Evolutionary conservation across 2,113 vertebrate species (phyloP), one percentile per base, ranked within the genome.

Genomic region (Leptobrachium ailaonicum): DNA sequence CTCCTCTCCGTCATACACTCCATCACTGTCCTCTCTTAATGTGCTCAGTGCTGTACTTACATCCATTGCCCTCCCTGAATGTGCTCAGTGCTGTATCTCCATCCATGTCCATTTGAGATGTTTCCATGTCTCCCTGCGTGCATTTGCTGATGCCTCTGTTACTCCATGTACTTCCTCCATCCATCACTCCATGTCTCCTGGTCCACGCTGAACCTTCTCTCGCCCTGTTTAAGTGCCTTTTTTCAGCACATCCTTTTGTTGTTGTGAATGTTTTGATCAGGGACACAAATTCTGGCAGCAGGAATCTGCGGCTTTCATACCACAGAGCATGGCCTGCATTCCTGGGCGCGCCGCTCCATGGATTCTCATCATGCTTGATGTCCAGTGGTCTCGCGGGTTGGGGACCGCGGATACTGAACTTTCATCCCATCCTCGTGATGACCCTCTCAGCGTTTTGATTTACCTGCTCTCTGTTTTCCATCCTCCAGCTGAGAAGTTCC

Each of bases 401-500:
- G 20, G 20, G 45, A 41, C 64, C 14, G 20, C 40, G 0, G 64
- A 32, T 32, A 32, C 20, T 32, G 20, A 32, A 0, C 20, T 32
- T 42, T 75, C 56, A 62, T 60, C 72, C 58, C 20, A 8, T 66
- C 42, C 75, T 67, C 20, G 6, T 43, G 3, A 3, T 44, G 11
- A 74, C 10, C 41, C 5, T 12, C 58, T 32, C 20, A 13, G 40
- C 9, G 44, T 71, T 32, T 42, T 43, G 53, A 2, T 53, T n/a
- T 2, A 4, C 54, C 14, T 12, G 6, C 2, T 53, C 42, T 42
- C 2, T 72, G 2, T 72, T 2, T 7, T 20, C 74, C 60, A 13
- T 4, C 77, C 63, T 92, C 82, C 93, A 99, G 98, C 88, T 99
- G 71, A 92, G 97, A 79, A 99, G 97, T 87, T 99, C 97, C 88